Evolutionary conservation across 1,140 invertebrate genomes (phyloP).

Genomic region (Telenomus remus): DNA sequence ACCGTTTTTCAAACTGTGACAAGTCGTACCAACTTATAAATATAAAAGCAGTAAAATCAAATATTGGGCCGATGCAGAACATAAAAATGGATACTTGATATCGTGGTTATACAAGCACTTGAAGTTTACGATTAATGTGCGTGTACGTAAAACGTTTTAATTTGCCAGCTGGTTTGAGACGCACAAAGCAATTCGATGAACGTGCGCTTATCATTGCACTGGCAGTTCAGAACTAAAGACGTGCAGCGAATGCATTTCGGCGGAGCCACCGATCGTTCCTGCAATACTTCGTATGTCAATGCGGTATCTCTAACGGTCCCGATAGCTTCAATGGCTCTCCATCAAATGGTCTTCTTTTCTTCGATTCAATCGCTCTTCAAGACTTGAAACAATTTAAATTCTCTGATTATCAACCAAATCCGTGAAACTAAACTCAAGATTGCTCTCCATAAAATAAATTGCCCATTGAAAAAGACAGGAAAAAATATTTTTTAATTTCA

Average conservation of each 20-base stretch:
- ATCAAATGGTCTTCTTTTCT: slow-evolving; percentile 2
- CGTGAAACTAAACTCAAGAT: too few relatives aligned
- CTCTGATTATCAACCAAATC: too few relatives aligned
- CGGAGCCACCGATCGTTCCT: slow-evolving; percentile 33
- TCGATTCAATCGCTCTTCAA: too few relatives aligned
- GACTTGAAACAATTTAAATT: too few relatives aligned
- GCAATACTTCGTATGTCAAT: slow-evolving; percentile 42
- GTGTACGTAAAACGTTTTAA: slow-evolving; percentile 47
- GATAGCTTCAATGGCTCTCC: slow-evolving; percentile 41
- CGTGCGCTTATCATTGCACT: slow-evolving; percentile 41
- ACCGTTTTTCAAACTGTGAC: too few relatives aligned
- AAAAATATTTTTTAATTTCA: too few relatives aligned
- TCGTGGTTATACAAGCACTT: slow-evolving; percentile 19
- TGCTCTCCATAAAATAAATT: too few relatives aligned
- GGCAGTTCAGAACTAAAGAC: slow-evolving; percentile 42
- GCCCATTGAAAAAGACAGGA: too few relatives aligned
- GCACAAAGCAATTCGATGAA: slow-evolving; percentile 40
- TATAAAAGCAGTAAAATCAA: too few relatives aligned
- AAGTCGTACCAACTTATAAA: too few relatives aligned
- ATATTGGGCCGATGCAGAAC: neutral
- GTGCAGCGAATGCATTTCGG: slow-evolving; percentile 53
- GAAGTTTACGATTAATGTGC: slow-evolving; percentile 32
- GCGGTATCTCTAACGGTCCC: slow-evolving; percentile 42
- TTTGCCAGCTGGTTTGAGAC: slow-evolving; percentile 38
- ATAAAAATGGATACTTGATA: neutral